These are phyloP conservation scores for Acanthurus tractus DNA, from an alignment of 2,797 vertebrate species.

Conservation along the genomic window DNA sequence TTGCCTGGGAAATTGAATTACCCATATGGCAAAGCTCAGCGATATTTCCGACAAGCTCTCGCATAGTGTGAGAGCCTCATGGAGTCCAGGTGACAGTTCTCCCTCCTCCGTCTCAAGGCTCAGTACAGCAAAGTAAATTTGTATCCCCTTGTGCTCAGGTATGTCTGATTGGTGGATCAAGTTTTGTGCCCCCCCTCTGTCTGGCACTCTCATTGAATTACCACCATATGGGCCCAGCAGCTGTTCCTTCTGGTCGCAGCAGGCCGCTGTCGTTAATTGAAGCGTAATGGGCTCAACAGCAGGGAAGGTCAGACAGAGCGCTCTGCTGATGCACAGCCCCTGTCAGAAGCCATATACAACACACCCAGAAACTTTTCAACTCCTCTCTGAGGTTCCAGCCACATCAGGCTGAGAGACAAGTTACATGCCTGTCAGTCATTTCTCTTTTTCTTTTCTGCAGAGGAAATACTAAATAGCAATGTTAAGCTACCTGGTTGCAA, in stretches of 20 bases:
- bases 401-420: not conserved
- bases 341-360: conserved; percentile 72
- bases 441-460: not conserved
- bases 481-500: not conserved
- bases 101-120: conserved; percentile 61
- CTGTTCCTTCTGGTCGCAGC: conserved; percentile 91
- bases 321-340: conserved; percentile 82
- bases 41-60: conserved; percentile 59
- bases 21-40: conserved; percentile 79
- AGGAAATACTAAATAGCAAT: not conserved
- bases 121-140: conserved; percentile 82
- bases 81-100: conserved; percentile 61
- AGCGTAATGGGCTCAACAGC: conserved; percentile 92
- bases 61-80: conserved; percentile 49
- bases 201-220: conserved; percentile 90
- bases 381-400: conserved; percentile 5
- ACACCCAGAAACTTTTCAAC: conserved; percentile 48
- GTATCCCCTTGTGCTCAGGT: conserved; percentile 81
- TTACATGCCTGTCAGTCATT: not conserved
- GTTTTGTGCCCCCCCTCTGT: conserved; percentile 84
- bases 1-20: conserved; percentile 76
- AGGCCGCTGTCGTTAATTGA: conserved; percentile 92
- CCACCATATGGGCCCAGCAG: conserved; percentile 91
- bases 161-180: conserved; percentile 85
- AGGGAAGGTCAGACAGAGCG: conserved; percentile 90